Percentiles rank a stretch among this genome's conserved stretches.
These are phyloP conservation scores for Neofelis nebulosa DNA, from an alignment of 2,113 vertebrate species.

Conservation along the genomic window DNA sequence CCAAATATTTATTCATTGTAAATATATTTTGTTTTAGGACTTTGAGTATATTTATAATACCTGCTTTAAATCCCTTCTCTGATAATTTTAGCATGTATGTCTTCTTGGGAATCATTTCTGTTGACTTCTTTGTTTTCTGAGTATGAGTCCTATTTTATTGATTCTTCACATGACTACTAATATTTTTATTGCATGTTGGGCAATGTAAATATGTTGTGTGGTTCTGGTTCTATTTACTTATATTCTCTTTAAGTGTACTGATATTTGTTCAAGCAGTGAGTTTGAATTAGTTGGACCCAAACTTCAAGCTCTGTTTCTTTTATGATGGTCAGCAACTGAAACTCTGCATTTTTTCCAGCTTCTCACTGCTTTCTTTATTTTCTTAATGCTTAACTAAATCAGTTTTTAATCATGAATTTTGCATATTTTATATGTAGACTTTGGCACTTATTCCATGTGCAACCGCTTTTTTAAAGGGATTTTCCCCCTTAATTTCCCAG, in stretches of 20 bases:
- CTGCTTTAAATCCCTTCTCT: not conserved
- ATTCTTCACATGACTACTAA: not conserved
- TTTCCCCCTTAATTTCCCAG: not conserved
- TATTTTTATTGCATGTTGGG: not conserved
- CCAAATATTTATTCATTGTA: not conserved
- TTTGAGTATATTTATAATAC: not conserved
- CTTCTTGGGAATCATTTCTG: not conserved
- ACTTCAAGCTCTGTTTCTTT: not conserved
- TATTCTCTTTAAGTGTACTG: not conserved
- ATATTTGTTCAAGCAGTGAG: not conserved
- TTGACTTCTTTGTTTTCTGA: not conserved
- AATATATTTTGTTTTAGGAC: not conserved
- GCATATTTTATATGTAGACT: not conserved
- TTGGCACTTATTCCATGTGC: not conserved
- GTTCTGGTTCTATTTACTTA: not conserved
- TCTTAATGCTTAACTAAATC: not conserved
- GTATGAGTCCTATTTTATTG: not conserved
- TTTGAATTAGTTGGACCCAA: not conserved
- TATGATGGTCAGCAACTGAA: not conserved
- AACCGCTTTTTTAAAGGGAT: not conserved
- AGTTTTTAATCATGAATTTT: not conserved
- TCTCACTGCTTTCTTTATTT: not conserved
- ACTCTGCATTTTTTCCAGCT: not conserved
- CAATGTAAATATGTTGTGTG: not conserved
- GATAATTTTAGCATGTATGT: not conserved